Evolutionary conservation across 1,140 invertebrate genomes (phyloP), one percentile per base, ranked within the genome.

Genomic region (Magallana ariakensis): DNA sequence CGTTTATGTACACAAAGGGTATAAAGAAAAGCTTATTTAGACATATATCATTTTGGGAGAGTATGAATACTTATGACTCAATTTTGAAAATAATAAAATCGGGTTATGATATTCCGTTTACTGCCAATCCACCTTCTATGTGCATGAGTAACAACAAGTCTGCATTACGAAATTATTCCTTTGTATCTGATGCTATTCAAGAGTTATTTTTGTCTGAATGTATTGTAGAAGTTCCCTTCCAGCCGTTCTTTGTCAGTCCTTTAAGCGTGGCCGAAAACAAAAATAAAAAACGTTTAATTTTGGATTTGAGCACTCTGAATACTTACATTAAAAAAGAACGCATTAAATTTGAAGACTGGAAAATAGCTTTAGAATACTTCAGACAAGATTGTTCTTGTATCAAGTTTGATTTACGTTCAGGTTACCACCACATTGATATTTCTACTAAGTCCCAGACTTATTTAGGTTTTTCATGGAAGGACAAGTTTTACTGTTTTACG

Each of bases 381-480:
- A 54, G 26, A 19, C 10, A 53, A 46, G 53, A 60, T 60, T 84
- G 55, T 84, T 87, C 46, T 19, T 26, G 15, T 10, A 55, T 83
- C 15, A 87, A 54, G 19, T 87, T 87, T 55, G 80, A 86, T 83
- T 55, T 62, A 13, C 26, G 80, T 16, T 84, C 53, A 15, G 53
- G 66, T 56, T 87, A 84, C 16, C 83, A 84, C 54, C 66, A 58
- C 60, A 58, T 84, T 2, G 83, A 84, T 84, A 80, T 87, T n/a
- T 60, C 33, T 15, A 11, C 62, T 16, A 58, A 80, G 22, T 54
- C 33, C 84, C 58, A 84, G 16, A 84, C 33, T 19, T 87, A n/a
- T 84, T 19, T 84, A 80, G 82, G 86, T 10, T 87, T 87, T 87
- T 87, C 86, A 16, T 87, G 62, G 86, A n/a, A 53, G n/a, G 60